A percentile compares a stretch with the other conserved stretches of the same genome.
Conservation (phyloP, 2,888 invertebrate genomes). For the Aleiodes testaceus region DNA sequence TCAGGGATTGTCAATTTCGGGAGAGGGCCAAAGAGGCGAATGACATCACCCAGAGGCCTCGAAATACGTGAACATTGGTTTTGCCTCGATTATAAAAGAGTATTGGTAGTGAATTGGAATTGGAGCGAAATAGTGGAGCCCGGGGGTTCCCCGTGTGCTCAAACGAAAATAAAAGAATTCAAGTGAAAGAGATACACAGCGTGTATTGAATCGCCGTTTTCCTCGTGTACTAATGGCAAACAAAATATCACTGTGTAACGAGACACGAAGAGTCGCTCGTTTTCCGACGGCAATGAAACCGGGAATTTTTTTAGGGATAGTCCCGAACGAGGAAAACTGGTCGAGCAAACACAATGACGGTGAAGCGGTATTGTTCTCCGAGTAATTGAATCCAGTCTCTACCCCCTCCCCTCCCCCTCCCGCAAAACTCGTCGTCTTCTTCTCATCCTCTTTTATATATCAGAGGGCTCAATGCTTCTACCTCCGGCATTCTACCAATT, state of each 20-base stretch:
- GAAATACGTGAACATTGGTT: constrained; percentile 17
- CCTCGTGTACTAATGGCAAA: constrained; percentile 64
- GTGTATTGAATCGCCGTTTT: constrained; percentile 39
- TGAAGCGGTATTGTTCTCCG: constrained; percentile 70
- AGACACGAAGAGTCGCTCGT: constrained; percentile 49
- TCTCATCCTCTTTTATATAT: constrained; percentile 47
- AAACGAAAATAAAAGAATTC: constrained; percentile 40
- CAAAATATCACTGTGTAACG: constrained; percentile 67
- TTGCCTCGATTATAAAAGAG: constrained; percentile 9
- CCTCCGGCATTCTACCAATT: constrained; percentile 31
- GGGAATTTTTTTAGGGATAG: constrained; percentile 43
- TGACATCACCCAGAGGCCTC: neutral
- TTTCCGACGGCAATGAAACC: constrained; percentile 43
- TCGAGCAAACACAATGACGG: constrained; percentile 71
- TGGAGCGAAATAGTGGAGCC: constrained; percentile 24
- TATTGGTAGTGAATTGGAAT: constrained; percentile 29
- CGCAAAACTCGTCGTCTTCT: constrained; percentile 49
- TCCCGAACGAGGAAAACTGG: constrained; percentile 67
- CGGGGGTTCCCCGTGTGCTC: too few relatives aligned
- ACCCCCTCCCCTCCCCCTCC: constrained; percentile 48
- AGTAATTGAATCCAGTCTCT: constrained; percentile 69
- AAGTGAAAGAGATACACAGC: constrained; percentile 16
- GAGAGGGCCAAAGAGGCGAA: neutral
- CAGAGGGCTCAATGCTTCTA: constrained; percentile 27
- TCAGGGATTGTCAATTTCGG: constrained; percentile 14